These are phyloP conservation scores for Monopis laevigella DNA, from an alignment of 2,888 invertebrate species.

Conservation along the genomic window DNA sequence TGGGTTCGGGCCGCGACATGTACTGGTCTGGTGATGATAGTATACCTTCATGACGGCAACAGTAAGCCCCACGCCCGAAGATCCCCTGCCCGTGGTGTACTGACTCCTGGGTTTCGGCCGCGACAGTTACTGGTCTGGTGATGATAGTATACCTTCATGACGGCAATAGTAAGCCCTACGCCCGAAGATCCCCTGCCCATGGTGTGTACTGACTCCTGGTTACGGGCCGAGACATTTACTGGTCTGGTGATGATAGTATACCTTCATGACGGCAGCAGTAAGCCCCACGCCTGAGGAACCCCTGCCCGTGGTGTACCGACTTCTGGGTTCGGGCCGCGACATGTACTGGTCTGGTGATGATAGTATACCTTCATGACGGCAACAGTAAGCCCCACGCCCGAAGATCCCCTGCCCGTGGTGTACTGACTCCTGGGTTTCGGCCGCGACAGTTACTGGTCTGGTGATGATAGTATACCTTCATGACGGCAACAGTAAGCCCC, in stretches of 20 bases:
- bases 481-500: slow-evolving; percentile 97
- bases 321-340: slow-evolving; percentile 90
- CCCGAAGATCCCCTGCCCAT: no score
- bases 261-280: slow-evolving; percentile 97
- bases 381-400: slow-evolving; percentile 98
- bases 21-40: no score
- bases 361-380: slow-evolving; percentile 91
- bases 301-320: slow-evolving; percentile 95
- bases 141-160: no score
- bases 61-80: slow-evolving; percentile 98
- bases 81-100: slow-evolving; percentile 96
- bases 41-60: slow-evolving; percentile 93
- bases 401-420: slow-evolving; percentile 95
- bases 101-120: slow-evolving; percentile 93
- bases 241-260: no score
- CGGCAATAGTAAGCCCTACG: no score
- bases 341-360: no score
- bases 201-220: no score
- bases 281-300: slow-evolving; percentile 99
- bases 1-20: no score
- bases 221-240: no score
- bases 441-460: no score
- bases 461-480: no score
- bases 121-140: no score
- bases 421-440: slow-evolving; percentile 93